Evolutionary conservation across 2,113 vertebrate genomes (phyloP).

Genomic region (Ginglymostoma cirratum): DNA sequence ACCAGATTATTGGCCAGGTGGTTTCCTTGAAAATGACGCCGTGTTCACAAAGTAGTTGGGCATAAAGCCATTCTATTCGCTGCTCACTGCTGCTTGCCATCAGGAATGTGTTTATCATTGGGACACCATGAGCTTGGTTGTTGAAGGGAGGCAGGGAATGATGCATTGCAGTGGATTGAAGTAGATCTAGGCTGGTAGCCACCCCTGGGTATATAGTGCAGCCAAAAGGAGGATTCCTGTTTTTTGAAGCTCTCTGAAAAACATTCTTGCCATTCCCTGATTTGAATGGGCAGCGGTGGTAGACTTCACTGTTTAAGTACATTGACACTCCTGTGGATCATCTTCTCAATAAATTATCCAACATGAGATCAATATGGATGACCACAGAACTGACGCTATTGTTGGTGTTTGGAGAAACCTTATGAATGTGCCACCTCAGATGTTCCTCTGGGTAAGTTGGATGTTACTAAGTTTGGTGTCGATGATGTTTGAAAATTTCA

Average conservation of each 20-base stretch:
- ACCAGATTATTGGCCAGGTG: background rate
- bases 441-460: background rate
- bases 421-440: background rate
- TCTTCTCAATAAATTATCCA: background rate
- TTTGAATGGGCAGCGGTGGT: no score
- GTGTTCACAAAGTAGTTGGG: background rate
- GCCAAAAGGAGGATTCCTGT: background rate
- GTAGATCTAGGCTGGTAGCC: background rate
- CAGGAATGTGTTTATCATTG: background rate
- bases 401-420: background rate
- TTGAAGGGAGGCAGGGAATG: background rate
- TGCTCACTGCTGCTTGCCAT: background rate
- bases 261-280: background rate
- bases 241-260: background rate
- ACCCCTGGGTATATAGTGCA: background rate
- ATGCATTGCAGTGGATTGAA: background rate
- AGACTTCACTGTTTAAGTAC: background rate
- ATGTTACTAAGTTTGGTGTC: background rate
- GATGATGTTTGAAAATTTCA: background rate
- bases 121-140: background rate
- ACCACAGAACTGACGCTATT: background rate
- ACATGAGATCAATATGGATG: no score
- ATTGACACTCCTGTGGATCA: background rate
- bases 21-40: background rate
- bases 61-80: background rate